Evolutionary conservation across 2,888 invertebrate species (phyloP).

Genomic region (Archips xylosteana): DNA sequence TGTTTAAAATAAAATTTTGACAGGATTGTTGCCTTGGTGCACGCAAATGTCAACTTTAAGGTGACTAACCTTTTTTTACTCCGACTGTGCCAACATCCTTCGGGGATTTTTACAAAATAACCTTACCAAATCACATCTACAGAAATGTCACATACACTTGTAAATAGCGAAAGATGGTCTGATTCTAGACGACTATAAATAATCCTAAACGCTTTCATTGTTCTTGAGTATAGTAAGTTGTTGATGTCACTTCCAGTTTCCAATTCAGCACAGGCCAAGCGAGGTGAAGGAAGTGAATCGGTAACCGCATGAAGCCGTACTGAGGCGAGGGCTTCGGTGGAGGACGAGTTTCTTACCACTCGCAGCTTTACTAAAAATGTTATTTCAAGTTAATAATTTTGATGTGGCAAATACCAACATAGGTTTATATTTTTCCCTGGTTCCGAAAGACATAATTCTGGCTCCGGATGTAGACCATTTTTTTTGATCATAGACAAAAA

Average conservation of each 20-base stretch:
- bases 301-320: constrained; percentile 80
- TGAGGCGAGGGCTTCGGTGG: constrained; percentile 56
- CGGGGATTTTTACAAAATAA: too few relatives aligned
- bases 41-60: too few relatives aligned
- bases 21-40: too few relatives aligned
- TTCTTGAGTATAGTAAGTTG: not conserved
- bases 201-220: too few relatives aligned
- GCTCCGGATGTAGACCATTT: too few relatives aligned
- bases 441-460: not conserved
- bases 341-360: constrained; percentile 49
- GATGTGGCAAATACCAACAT: not conserved
- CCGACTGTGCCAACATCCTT: too few relatives aligned
- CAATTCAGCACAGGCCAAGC: constrained; percentile 45
- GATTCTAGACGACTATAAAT: too few relatives aligned
- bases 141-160: too few relatives aligned
- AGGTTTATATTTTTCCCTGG: not conserved
- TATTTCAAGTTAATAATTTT: not conserved
- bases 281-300: constrained; percentile 69
- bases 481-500: not conserved
- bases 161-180: too few relatives aligned
- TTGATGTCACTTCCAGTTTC: constrained; percentile 24
- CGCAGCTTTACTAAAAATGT: not conserved
- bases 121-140: too few relatives aligned
- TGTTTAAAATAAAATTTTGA: too few relatives aligned
- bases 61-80: too few relatives aligned